These are phyloP conservation scores for Phaonia tiefii DNA, from an alignment of 2,888 invertebrate species.

Conservation along the genomic window DNA sequence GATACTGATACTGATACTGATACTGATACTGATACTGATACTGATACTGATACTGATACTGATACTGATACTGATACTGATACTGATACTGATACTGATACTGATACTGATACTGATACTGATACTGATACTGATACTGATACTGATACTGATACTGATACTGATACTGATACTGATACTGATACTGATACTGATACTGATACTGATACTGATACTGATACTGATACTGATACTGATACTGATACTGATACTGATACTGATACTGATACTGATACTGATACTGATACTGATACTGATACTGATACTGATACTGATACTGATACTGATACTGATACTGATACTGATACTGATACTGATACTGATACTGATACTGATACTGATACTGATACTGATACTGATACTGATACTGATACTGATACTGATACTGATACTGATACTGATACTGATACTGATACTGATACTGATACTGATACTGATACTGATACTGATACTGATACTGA, in stretches of 20 bases:
- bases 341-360: background rate
- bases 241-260: slow-evolving; percentile 4
- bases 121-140: slow-evolving; percentile 4
- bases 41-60: background rate
- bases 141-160: background rate
- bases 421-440: slow-evolving; percentile 4
- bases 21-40: background rate
- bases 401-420: slow-evolving; percentile 4
- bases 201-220: slow-evolving; percentile 4
- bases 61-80: background rate
- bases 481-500: slow-evolving; percentile 4
- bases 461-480: slow-evolving; percentile 4
- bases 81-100: background rate
- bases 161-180: slow-evolving; percentile 4
- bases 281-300: background rate
- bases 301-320: background rate
- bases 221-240: slow-evolving; percentile 4
- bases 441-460: slow-evolving; percentile 4
- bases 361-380: slow-evolving; percentile 4
- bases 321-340: background rate
- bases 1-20: slow-evolving; percentile 1
- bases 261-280: background rate
- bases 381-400: slow-evolving; percentile 4
- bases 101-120: slow-evolving; percentile 4
- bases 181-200: slow-evolving; percentile 1